Conservation (phyloP, 1,140 invertebrate genomes). For the Pseudomyrmex cubaensis region DNA sequence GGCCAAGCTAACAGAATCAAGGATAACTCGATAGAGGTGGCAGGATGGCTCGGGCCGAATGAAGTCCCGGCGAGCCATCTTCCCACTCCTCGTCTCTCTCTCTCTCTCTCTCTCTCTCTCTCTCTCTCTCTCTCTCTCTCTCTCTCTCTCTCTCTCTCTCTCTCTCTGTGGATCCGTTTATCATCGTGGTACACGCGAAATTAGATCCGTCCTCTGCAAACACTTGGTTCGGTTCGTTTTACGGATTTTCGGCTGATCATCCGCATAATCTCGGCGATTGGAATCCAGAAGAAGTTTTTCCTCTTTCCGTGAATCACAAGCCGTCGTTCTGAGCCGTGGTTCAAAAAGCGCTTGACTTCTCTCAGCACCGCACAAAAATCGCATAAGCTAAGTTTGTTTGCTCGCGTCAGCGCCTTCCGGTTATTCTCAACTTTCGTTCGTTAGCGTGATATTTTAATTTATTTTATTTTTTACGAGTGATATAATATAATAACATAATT, state of each 20-base stretch:
- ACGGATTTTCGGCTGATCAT: constrained; percentile 46
- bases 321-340: too few relatives aligned
- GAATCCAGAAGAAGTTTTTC: neutral
- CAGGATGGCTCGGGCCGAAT: constrained; percentile 26
- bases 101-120: constrained; percentile 19
- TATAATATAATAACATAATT: too few relatives aligned
- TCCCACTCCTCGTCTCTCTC: neutral
- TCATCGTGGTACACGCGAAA: constrained; percentile 64
- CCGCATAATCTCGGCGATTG: constrained; percentile 30
- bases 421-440: too few relatives aligned
- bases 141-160: constrained; percentile 1
- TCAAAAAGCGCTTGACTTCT: too few relatives aligned
- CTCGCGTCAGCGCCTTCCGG: too few relatives aligned
- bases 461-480: too few relatives aligned
- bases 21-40: constrained; percentile 58
- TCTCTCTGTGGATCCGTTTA: constrained; percentile 63
- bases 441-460: too few relatives aligned
- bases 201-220: constrained; percentile 71
- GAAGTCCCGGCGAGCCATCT: neutral
- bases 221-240: constrained; percentile 65
- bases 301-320: too few relatives aligned
- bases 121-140: constrained; percentile 42
- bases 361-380: too few relatives aligned
- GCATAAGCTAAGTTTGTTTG: too few relatives aligned
- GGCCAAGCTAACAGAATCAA: constrained; percentile 50